Conservation (phyloP, 2,113 vertebrate species). For the Formicarius rufipectus region DNA sequence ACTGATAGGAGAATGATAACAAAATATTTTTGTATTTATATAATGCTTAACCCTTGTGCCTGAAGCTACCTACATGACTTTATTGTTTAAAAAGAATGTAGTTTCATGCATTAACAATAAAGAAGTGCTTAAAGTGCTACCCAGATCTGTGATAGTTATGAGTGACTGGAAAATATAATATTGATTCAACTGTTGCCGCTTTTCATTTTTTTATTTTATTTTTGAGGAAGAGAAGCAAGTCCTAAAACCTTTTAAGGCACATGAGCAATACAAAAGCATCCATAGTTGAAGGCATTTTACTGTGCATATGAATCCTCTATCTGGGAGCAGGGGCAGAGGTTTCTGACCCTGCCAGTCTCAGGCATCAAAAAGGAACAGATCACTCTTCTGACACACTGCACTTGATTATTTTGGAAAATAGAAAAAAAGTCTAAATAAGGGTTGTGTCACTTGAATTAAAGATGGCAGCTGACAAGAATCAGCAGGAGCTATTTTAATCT, state of each 20-base stretch:
- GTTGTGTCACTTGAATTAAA: background rate
- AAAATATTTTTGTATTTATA: background rate
- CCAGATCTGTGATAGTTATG: background rate
- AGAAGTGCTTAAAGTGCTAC: background rate
- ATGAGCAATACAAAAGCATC: background rate
- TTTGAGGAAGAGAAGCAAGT: background rate
- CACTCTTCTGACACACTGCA: background rate
- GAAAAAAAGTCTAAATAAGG: background rate
- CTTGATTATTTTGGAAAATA: background rate
- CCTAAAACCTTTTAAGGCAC: background rate
- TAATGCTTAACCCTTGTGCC: background rate
- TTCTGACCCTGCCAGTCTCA: background rate
- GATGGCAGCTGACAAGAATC: background rate
- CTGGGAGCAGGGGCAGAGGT: background rate
- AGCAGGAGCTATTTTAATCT: background rate
- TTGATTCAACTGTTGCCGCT: background rate
- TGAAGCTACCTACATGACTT: background rate
- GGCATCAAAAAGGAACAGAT: background rate
- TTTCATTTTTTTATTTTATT: background rate
- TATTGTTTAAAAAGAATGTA: background rate
- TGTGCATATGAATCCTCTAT: rapidly evolving
- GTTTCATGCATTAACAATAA: background rate
- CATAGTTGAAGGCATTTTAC: background rate
- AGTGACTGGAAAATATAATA: background rate
- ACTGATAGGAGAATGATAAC: background rate